Evolutionary conservation across 2,797 vertebrate species (phyloP).

Genomic region (Acanthiza pusilla): DNA sequence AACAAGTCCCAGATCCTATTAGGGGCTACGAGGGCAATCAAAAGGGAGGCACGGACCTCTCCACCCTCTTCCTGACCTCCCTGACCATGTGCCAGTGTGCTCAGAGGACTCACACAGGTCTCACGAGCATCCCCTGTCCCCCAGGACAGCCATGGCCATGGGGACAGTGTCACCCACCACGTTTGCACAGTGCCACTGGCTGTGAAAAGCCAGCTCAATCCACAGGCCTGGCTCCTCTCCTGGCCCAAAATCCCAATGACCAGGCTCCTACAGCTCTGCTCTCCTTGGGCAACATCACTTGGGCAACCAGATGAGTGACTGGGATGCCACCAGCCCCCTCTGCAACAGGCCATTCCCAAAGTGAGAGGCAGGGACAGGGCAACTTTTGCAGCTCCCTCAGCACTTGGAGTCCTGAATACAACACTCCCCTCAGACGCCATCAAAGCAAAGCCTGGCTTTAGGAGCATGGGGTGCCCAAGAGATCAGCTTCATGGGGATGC

Average conservation of each 20-base stretch:
- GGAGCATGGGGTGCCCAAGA: rapidly evolving
- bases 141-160: rapidly evolving
- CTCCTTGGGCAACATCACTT: rapidly evolving
- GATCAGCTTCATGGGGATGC: neutral
- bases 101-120: neutral
- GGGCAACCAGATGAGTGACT: neutral
- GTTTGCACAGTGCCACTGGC: neutral
- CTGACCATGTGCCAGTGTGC: neutral
- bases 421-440: neutral
- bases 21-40: neutral
- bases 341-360: neutral
- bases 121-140: neutral
- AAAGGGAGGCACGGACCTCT: neutral
- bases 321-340: neutral
- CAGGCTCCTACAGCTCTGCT: neutral
- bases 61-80: neutral
- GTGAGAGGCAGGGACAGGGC: neutral
- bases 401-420: rapidly evolving
- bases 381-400: neutral
- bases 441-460: neutral
- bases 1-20: neutral
- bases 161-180: neutral
- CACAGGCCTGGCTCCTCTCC: neutral
- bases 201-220: neutral
- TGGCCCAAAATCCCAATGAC: neutral